A percentile compares a stretch with the other conserved stretches of the same genome.
Conservation (phyloP, 2,797 vertebrate species). For the Threskiornis aethiopicus region DNA sequence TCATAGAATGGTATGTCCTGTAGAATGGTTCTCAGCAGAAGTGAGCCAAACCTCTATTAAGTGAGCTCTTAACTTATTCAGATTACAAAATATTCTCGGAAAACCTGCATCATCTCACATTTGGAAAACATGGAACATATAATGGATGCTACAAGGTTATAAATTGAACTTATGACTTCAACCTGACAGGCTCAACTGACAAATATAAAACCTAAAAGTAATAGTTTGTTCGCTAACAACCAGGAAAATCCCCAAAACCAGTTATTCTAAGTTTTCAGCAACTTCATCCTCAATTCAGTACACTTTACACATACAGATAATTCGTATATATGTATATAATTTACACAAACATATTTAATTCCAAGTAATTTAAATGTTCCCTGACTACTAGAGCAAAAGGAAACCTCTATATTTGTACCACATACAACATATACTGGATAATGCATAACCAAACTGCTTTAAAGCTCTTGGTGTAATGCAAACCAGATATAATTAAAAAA, state of each 20-base stretch:
- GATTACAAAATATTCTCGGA: background rate
- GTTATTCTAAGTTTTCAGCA: background rate
- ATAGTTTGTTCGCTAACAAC: background rate
- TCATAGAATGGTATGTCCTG: background rate
- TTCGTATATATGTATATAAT: background rate
- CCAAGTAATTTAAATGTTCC: background rate
- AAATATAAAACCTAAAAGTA: background rate
- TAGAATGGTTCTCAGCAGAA: background rate
- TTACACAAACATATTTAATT: background rate
- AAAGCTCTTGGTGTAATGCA: background rate
- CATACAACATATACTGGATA: background rate
- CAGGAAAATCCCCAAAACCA: background rate
- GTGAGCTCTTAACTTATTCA: background rate
- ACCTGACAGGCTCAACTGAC: background rate
- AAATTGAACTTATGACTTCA: background rate
- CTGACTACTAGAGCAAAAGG: background rate
- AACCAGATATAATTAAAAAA: background rate
- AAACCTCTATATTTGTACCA: background rate
- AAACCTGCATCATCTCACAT: background rate
- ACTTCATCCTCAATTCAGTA: background rate
- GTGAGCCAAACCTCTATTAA: background rate
- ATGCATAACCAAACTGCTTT: background rate
- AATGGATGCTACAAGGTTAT: background rate
- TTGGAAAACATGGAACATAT: background rate
- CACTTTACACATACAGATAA: background rate